Evolutionary conservation across 2,888 invertebrate species (phyloP).

Genomic region (Megastigmus dorsalis): DNA sequence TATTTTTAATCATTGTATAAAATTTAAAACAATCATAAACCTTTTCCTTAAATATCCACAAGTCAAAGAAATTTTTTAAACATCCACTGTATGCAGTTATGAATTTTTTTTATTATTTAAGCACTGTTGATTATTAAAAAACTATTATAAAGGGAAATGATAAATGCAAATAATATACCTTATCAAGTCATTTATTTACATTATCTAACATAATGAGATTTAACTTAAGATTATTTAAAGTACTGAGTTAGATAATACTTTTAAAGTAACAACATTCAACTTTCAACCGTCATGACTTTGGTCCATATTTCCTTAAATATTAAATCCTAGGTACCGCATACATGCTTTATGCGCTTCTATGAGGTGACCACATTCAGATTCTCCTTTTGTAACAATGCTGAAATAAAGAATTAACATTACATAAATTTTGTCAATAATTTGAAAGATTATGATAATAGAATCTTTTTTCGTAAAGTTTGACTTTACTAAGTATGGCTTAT

Average conservation of each 20-base stretch:
- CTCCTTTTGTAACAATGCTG: slow-evolving; percentile 93
- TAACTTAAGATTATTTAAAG: slow-evolving; percentile 36
- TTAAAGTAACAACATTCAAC: slow-evolving; percentile 9
- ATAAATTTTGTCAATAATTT: background rate
- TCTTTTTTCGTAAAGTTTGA: no score
- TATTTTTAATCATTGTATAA: background rate
- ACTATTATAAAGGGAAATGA: background rate
- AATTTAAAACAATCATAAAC: no score
- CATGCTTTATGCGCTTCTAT: slow-evolving; percentile 98
- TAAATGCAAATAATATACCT: background rate
- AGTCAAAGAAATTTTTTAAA: background rate
- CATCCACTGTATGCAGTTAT: background rate
- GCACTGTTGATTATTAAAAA: background rate
- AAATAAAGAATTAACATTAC: slow-evolving; percentile 68
- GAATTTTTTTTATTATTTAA: background rate
- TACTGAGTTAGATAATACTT: slow-evolving; percentile 38
- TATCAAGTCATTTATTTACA: slow-evolving; percentile 42
- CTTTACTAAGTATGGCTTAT: no score
- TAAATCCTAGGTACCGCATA: slow-evolving; percentile 97
- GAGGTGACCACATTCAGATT: slow-evolving; percentile 90
- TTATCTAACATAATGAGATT: slow-evolving; percentile 19
- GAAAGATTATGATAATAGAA: background rate
- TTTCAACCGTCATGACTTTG: no score
- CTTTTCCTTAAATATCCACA: no score
- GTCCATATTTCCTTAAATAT: slow-evolving; percentile 84